Conservation (phyloP, 2,113 vertebrate species). For the human region GRCh38 chr5:152663501-152664000, state of each 20-base stretch:
- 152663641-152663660: neutral
- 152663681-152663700: neutral
- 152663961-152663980: neutral
- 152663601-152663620: neutral
- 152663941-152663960: too few species aligned
- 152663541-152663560: neutral
- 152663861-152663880: neutral
- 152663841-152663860: neutral
- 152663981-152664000: neutral
- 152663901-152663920: neutral
- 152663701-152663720: neutral
- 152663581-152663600: neutral
- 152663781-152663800: neutral
- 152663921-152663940: neutral
- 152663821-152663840: neutral
- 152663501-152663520: neutral
- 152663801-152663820: neutral
- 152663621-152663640: neutral
- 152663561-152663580: neutral
- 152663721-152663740: neutral
- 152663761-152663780: neutral
- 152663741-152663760: neutral
- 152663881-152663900: neutral
- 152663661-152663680: neutral
- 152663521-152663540: neutral